These are phyloP conservation scores for Quadroppia sp. DNA, from an alignment of 2,888 invertebrate genomes.

Conservation along the genomic window DNA sequence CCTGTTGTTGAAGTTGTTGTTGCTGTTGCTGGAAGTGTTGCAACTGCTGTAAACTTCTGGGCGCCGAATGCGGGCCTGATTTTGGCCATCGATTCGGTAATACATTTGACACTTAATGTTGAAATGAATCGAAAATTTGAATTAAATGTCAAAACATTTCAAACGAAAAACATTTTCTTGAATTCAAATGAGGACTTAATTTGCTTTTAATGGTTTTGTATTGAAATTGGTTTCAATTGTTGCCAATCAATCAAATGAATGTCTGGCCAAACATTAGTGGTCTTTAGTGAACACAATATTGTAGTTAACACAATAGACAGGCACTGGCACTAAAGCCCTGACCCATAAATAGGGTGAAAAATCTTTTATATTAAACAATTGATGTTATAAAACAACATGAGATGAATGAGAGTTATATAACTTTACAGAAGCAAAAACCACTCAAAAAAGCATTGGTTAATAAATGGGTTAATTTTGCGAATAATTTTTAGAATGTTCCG, in stretches of 20 bases:
- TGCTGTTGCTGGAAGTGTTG: slow-evolving; percentile 13
- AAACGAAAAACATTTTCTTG: not conserved
- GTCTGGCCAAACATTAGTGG: no score
- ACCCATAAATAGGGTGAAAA: no score
- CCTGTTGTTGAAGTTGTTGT: slow-evolving; percentile 2
- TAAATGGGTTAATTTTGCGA: no score
- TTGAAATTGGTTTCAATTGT: not conserved
- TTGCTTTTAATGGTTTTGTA: slow-evolving; percentile 12
- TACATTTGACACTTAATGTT: not conserved
- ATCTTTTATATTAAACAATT: no score
- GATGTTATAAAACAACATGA: no score
- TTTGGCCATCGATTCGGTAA: slow-evolving; percentile 30
- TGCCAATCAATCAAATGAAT: not conserved
- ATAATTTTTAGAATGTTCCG: no score
- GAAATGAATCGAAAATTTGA: not conserved
- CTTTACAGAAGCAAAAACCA: no score
- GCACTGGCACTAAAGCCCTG: no score
- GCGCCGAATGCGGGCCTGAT: slow-evolving; percentile 24
- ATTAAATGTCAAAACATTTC: not conserved
- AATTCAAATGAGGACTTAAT: not conserved
- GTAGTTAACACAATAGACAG: no score
- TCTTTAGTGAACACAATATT: no score
- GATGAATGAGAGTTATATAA: no score
- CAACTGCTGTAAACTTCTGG: not conserved
- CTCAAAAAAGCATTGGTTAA: no score